Conservation (phyloP, 1,140 invertebrate genomes). For the Macrocentrus cingulum region DNA sequence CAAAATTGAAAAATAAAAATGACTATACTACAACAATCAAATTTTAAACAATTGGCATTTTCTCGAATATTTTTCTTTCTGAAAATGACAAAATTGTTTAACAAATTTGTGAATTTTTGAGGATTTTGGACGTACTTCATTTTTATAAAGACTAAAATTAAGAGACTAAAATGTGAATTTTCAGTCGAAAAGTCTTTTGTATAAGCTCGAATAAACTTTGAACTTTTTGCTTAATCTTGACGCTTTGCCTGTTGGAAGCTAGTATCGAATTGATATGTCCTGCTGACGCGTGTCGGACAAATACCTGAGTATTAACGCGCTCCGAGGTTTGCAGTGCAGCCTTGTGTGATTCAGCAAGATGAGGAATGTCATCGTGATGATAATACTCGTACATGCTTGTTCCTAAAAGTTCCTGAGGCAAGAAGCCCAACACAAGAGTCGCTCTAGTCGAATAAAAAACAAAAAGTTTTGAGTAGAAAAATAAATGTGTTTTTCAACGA, state of each 20-base stretch:
- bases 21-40: too few relatives aligned
- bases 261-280: too few relatives aligned
- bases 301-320: slow-evolving; percentile 66
- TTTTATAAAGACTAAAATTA: too few relatives aligned
- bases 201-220: slow-evolving; percentile 4
- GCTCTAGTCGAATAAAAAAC: slow-evolving; percentile 64
- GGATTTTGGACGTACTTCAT: too few relatives aligned
- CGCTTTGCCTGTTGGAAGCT: slow-evolving; percentile 13
- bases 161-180: slow-evolving; percentile 16
- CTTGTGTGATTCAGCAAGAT: slow-evolving; percentile 83
- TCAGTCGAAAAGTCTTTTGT: background rate
- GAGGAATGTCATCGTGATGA: slow-evolving; percentile 79
- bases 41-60: too few relatives aligned
- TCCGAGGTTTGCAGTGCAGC: slow-evolving; percentile 70
- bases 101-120: too few relatives aligned
- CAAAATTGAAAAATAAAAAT: too few relatives aligned
- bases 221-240: background rate
- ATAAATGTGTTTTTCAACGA: too few relatives aligned
- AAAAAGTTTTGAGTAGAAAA: slow-evolving; percentile 11
- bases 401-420: slow-evolving; percentile 89
- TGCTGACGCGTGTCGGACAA: too few relatives aligned
- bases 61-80: too few relatives aligned
- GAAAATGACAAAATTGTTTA: too few relatives aligned
- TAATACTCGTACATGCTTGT: slow-evolving; percentile 94
- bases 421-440: slow-evolving; percentile 83